phyloP scores from a whole-genome alignment of 2,113 vertebrate genomes.

The Seriola dumerili region DNA sequence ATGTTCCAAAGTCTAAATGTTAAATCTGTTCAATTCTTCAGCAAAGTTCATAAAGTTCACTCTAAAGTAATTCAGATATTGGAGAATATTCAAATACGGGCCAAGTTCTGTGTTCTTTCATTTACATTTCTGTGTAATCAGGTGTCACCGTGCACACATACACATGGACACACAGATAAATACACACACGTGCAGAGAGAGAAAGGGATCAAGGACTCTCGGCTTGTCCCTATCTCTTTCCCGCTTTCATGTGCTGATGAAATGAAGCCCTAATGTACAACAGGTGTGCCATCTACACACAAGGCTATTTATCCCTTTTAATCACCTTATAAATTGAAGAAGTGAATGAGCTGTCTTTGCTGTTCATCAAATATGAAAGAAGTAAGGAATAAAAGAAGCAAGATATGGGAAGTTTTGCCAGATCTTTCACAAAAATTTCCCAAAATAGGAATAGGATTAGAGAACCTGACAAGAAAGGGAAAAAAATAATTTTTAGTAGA shows the following conservation, averaged over 20 bases:
- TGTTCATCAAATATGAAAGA: slow-evolving; percentile 37
- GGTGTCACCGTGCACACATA: slow-evolving; percentile 8
- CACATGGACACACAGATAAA: slow-evolving; percentile 28
- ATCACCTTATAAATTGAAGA: slow-evolving; percentile 51
- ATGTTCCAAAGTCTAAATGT: slow-evolving; percentile 10
- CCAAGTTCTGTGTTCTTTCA: slow-evolving; percentile 9
- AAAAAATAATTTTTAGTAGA: slow-evolving; percentile 12
- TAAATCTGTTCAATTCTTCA: background rate
- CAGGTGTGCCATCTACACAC: slow-evolving; percentile 62
- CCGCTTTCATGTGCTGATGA: slow-evolving; percentile 70
- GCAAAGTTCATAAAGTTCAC: slow-evolving; percentile 4
- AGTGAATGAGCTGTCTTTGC: slow-evolving; percentile 12
- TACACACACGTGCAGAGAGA: slow-evolving; percentile 15
- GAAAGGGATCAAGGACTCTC: slow-evolving; percentile 60
- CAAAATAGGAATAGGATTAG: background rate
- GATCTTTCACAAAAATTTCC: background rate
- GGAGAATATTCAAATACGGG: slow-evolving; percentile 2
- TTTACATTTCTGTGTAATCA: slow-evolving; percentile 19
- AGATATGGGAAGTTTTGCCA: background rate
- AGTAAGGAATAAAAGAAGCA: background rate
- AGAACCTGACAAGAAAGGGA: background rate
- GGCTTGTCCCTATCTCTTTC: slow-evolving; percentile 34
- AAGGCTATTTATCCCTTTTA: slow-evolving; percentile 61
- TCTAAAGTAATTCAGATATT: slow-evolving; percentile 2
- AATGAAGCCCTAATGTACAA: slow-evolving; percentile 61